Percentiles rank a stretch among this genome's conserved stretches.
Evolutionary conservation across 2,888 invertebrate genomes (phyloP).

Genomic region (Cantharis rufa): DNA sequence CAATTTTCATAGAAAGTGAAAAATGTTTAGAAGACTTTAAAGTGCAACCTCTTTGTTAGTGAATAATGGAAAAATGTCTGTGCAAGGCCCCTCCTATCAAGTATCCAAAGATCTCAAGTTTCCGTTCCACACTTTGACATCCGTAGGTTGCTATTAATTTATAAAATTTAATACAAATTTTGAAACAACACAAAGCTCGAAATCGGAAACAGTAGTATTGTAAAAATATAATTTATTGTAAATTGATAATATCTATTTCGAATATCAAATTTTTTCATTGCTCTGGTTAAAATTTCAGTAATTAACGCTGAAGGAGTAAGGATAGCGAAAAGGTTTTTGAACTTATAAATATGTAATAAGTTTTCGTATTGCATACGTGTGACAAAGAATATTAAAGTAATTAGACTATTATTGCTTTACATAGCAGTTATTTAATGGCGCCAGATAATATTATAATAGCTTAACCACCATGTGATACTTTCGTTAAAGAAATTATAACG

Average conservation of each 20-base stretch:
- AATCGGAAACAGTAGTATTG: neutral
- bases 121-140: constrained; percentile 28
- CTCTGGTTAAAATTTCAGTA: too few species aligned
- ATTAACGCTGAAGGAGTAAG: too few species aligned
- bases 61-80: constrained; percentile 26
- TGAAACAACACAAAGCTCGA: neutral
- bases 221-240: neutral
- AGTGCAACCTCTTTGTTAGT: constrained; percentile 27
- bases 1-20: constrained; percentile 24
- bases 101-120: constrained; percentile 25
- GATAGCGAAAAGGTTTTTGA: neutral
- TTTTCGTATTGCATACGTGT: neutral
- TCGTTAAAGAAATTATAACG: neutral
- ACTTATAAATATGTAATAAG: too few species aligned
- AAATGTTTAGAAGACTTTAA: constrained; percentile 23
- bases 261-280: too few species aligned
- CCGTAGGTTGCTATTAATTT: neutral
- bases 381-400: neutral
- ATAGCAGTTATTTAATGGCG: neutral
- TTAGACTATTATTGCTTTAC: neutral
- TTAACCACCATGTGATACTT: neutral
- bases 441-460: neutral
- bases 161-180: neutral
- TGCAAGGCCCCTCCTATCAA: constrained; percentile 25
- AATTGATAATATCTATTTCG: too few species aligned